phyloP scores from a whole-genome alignment of 2,888 invertebrate species.

The Furcula furcula region DNA sequence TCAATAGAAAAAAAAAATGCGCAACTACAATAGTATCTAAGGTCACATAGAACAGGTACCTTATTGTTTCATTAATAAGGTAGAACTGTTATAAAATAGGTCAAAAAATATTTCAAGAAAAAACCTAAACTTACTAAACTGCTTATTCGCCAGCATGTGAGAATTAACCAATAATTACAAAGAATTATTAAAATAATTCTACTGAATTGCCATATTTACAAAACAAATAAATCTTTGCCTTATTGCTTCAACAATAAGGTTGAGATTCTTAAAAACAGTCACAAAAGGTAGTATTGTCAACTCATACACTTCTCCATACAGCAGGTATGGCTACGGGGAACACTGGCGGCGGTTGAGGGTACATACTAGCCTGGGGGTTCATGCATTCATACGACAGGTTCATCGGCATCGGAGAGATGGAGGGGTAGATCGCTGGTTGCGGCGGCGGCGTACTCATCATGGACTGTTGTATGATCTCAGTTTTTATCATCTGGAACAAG shows the following conservation, averaged over 20 bases:
- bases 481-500: constrained; percentile 53
- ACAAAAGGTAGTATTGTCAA: neutral
- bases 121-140: too few relatives aligned
- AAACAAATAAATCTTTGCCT: constrained; percentile 15
- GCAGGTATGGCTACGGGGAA: constrained; percentile 40
- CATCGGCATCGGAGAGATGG: constrained; percentile 41
- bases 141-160: too few relatives aligned
- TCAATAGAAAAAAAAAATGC: too few relatives aligned
- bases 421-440: constrained; percentile 35
- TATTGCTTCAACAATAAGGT: constrained; percentile 25
- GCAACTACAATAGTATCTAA: too few relatives aligned
- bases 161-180: constrained; percentile 3
- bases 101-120: too few relatives aligned
- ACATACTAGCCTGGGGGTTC: constrained; percentile 29
- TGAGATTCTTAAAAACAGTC: constrained; percentile 13
- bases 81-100: too few relatives aligned
- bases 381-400: constrained; percentile 49
- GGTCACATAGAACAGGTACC: too few relatives aligned
- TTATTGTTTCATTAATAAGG: constrained; percentile 2
- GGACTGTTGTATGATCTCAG: constrained; percentile 45
- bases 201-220: constrained; percentile 7
- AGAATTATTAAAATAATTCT: constrained; percentile 3
- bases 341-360: constrained; percentile 35
- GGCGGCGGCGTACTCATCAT: too few relatives aligned
- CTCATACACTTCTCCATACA: constrained; percentile 47